phyloP scores from a whole-genome alignment of 1,140 invertebrate genomes.

The Drosophila lacteicornis region DNA sequence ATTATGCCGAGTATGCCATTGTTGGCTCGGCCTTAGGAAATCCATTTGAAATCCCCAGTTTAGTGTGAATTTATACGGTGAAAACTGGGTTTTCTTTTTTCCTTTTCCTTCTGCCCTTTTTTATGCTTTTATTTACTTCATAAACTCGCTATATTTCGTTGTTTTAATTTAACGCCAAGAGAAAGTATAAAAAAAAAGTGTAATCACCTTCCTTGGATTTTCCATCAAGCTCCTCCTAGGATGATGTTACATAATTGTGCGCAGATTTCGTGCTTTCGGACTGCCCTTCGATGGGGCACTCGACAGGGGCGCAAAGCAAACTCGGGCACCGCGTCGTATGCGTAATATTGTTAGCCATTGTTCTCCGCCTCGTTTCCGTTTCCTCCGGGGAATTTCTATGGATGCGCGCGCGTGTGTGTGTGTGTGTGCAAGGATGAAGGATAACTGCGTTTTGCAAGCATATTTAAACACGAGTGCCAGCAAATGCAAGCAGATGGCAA shows the following conservation, averaged over 20 bases:
- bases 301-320: constrained; percentile 20
- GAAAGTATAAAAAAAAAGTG: constrained; percentile 14
- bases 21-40: constrained; percentile 74
- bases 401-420: constrained; percentile 1
- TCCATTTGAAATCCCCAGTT: constrained; percentile 81
- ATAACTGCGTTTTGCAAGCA: constrained; percentile 28
- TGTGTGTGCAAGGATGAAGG: constrained; percentile 13
- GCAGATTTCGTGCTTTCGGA: constrained; percentile 25
- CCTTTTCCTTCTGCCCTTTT: constrained; percentile 21
- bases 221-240: not conserved
- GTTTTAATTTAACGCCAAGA: constrained; percentile 76
- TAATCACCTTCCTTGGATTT: constrained; percentile 32
- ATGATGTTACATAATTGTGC: constrained; percentile 65
- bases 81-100: constrained; percentile 36
- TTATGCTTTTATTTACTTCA: constrained; percentile 41
- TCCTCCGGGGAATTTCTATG: constrained; percentile 34
- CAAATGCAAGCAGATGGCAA: constrained; percentile 32
- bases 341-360: constrained; percentile 70
- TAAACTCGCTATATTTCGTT: constrained; percentile 58
- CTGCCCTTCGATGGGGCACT: constrained; percentile 18
- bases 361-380: constrained; percentile 29
- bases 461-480: constrained; percentile 33
- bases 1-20: constrained; percentile 73
- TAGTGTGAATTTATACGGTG: constrained; percentile 79
- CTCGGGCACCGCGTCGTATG: constrained; percentile 56